Evolutionary conservation across 1,140 invertebrate species (phyloP), one percentile per base, ranked within the genome.

Genomic region (Hydropsyche tenuis): DNA sequence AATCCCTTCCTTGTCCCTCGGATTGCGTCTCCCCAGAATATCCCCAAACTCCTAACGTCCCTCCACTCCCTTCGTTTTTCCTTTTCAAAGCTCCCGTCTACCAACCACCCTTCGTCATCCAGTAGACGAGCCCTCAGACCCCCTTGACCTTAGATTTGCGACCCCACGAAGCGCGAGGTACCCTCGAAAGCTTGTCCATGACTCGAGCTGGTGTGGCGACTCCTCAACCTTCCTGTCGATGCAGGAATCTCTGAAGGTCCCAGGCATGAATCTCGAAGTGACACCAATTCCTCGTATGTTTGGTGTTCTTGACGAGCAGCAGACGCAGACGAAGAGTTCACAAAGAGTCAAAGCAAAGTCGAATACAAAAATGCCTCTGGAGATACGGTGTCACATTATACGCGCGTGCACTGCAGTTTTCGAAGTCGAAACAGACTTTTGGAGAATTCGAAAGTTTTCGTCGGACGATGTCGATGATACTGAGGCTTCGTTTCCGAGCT

Each of bases 141-240:
- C 30, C 30, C 76, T 77, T 77, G 56, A 77, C 73, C 46, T 77
- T 77, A 16, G 76, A 73, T 63, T 75, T 77, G 73, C 76, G 76
- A 63, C 76, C 76, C 73, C 73, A 72, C 12, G 71, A 72, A n/a
- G 65, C 60, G n/a, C 76, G 73, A 62, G 76, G 76, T 46, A 70
- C 27, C 73, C 56, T 51, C 46, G 69, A 69, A 14, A 63, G 73
- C 30, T 70, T 77, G 63, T 73, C 64, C 76, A 77, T 77, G 73
- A 22, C 60, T 63, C 51, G n/a, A 12, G 14, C 14, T 7, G 11
- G 12, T 42, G 25, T 16, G 43, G 51, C 70, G 48, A 22, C 1
- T 45, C 16, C 12, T n/a, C 30, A 27, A 18, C 70, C 25, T 12
- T 45, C 71, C 65, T 7, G 25, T 45, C 14, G n/a, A 16, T 37